Percentiles rank a stretch among this genome's conserved stretches.
Conservation (phyloP, 2,113 vertebrate species). For the Trematomus loennbergii region DNA sequence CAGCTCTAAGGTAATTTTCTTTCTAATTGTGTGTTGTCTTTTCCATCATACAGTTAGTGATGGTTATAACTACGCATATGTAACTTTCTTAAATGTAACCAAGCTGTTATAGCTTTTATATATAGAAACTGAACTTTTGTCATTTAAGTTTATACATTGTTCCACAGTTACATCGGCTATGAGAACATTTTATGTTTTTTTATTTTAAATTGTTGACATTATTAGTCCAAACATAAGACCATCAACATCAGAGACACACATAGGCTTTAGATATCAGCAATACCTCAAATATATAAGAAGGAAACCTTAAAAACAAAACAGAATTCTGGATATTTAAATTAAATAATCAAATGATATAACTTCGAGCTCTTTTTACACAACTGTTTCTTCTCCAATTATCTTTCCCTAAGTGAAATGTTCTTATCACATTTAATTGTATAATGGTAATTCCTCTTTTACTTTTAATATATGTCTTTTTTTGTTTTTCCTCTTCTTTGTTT, state of each 20-base stretch:
- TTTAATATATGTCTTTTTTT: too few relatives aligned
- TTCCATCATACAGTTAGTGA: not conserved
- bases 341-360: too few relatives aligned
- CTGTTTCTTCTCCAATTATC: too few relatives aligned
- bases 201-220: not conserved
- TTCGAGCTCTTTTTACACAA: too few relatives aligned
- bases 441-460: too few relatives aligned
- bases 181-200: not conserved
- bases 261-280: not conserved
- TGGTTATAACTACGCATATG: not conserved
- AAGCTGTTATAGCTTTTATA: not conserved
- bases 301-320: not conserved
- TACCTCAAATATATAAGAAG: too few relatives aligned
- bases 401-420: too few relatives aligned
- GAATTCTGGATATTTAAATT: too few relatives aligned
- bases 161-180: not conserved
- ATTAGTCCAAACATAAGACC: not conserved
- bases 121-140: not conserved
- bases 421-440: too few relatives aligned
- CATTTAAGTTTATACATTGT: not conserved
- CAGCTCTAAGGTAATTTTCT: too few relatives aligned
- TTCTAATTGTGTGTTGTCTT: not conserved
- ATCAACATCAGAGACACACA: not conserved
- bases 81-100: not conserved
- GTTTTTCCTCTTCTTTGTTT: too few relatives aligned